Evolutionary conservation across 1,140 invertebrate species (phyloP), one percentile per base, ranked within the genome.

Genomic region (Solen grandis): DNA sequence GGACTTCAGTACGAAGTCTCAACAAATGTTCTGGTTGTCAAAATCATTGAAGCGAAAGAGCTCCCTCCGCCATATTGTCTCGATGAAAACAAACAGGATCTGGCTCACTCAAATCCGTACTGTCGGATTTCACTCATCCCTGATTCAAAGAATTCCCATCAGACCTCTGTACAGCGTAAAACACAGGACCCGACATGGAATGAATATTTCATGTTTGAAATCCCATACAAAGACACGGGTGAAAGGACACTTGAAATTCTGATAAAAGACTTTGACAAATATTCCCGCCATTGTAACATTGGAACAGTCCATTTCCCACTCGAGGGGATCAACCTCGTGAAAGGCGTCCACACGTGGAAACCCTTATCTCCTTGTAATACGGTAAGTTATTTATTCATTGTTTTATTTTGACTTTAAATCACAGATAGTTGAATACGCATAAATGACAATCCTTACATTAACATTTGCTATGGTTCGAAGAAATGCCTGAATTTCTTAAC

Each of bases 321-420:
- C 4, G 82, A 81, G 36, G 82, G 82, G n/a, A 76, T 90, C 52
- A 90, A 92, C 72, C 84, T 92, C 5, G 86, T 93, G 36, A 92
- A 93, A 81, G 93, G 93, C 35, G 88, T 90, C 27, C 92, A 93
- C 73, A 90, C 93, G 84, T 93, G 93, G 93, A 93, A 91, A 80
- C 90, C 92, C 0, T 84, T 93, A 3, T 79, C 86, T 27, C 93
- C 92, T 1, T 89, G 90, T 79, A 87, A 87, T 29, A 87, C 87
- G 82, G 92, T 93, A 86, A 89, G 83, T 83, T 19, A 29, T 10
- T 19, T 10, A 46, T 8, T 46, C 8, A 19, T 46, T 46, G 41
- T 46, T 46, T 41, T 54, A 3, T 25, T 22, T 60, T 22, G 19
- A n/a, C n/a, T n/a, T n/a, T n/a, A n/a, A n/a, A n/a, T n/a, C n/a